These are phyloP conservation scores for Scaptodrosophila latifasciaeformis DNA, from an alignment of 2,888 invertebrate genomes.

Conservation along the genomic window DNA sequence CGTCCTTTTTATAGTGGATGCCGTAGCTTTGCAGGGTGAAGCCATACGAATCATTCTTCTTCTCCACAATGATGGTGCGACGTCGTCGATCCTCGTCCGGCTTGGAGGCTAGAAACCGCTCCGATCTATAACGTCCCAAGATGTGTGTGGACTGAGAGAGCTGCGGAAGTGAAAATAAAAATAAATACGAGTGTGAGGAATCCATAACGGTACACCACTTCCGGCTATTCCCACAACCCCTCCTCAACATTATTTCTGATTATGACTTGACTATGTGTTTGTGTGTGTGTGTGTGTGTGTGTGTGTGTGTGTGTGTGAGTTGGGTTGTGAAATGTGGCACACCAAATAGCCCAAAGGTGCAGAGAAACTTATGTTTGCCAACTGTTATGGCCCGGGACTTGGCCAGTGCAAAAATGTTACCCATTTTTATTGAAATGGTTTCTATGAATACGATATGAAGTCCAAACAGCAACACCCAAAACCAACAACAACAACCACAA, in stretches of 20 bases:
- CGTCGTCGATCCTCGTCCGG: slow-evolving; percentile 90
- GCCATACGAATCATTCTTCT: slow-evolving; percentile 92
- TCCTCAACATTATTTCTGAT: neutral
- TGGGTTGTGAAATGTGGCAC: slow-evolving; percentile 54
- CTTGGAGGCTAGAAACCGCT: slow-evolving; percentile 81
- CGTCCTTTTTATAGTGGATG: slow-evolving; percentile 94
- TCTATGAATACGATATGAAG: slow-evolving; percentile 55
- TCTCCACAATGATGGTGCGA: slow-evolving; percentile 93
- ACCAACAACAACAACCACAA: too few relatives aligned
- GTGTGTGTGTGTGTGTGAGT: too few relatives aligned
- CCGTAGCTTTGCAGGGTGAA: slow-evolving; percentile 98
- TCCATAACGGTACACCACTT: too few relatives aligned
- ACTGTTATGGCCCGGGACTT: too few relatives aligned
- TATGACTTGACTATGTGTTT: too few relatives aligned
- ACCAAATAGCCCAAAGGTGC: slow-evolving; percentile 41
- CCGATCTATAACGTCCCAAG: slow-evolving; percentile 83
- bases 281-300: too few relatives aligned
- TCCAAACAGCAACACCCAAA: neutral
- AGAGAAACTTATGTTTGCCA: neutral
- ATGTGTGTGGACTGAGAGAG: slow-evolving; percentile 77
- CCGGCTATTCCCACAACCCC: slow-evolving; percentile 26
- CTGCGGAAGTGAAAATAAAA: slow-evolving; percentile 28
- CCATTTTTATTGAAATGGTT: slow-evolving; percentile 39
- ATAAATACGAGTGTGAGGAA: slow-evolving; percentile 15
- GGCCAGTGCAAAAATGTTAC: neutral